A percentile compares a stretch with the other conserved stretches of the same genome.
phyloP scores from a whole-genome alignment of 2,888 invertebrate genomes.

The Amaurobius ferox region DNA sequence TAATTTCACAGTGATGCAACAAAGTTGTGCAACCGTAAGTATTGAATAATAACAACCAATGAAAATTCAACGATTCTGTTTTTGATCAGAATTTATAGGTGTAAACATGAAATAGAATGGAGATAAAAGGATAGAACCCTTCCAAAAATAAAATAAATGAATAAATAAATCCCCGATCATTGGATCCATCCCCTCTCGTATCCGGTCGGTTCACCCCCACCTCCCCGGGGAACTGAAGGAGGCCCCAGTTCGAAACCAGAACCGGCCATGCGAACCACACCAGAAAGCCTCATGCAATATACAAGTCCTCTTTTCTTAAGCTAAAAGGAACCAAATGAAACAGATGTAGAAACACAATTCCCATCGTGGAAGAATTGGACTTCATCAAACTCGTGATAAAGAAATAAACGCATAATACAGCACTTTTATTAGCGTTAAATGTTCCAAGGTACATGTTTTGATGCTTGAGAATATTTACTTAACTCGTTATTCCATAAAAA shows the following conservation, averaged over 20 bases:
- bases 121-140: neutral
- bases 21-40: too few species aligned
- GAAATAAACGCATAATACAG: too few species aligned
- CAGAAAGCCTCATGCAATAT: conserved; percentile 41
- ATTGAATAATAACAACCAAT: neutral
- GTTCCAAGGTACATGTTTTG: too few species aligned
- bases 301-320: neutral
- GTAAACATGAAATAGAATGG: neutral
- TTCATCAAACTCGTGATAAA: too few species aligned
- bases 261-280: conserved; percentile 40
- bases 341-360: too few species aligned
- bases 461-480: too few species aligned
- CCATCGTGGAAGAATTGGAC: too few species aligned
- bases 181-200: conserved; percentile 27
- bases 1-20: too few species aligned
- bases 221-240: neutral
- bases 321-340: conserved; percentile 11
- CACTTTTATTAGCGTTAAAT: too few species aligned
- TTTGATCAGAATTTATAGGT: neutral
- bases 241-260: conserved; percentile 28
- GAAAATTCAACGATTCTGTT: neutral
- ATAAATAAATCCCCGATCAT: conserved; percentile 60
- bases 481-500: too few species aligned
- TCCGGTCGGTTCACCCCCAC: conserved; percentile 22
- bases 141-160: conserved; percentile 19